Conservation (phyloP, 2,888 invertebrate genomes). For the Brachyopa scutellaris region DNA sequence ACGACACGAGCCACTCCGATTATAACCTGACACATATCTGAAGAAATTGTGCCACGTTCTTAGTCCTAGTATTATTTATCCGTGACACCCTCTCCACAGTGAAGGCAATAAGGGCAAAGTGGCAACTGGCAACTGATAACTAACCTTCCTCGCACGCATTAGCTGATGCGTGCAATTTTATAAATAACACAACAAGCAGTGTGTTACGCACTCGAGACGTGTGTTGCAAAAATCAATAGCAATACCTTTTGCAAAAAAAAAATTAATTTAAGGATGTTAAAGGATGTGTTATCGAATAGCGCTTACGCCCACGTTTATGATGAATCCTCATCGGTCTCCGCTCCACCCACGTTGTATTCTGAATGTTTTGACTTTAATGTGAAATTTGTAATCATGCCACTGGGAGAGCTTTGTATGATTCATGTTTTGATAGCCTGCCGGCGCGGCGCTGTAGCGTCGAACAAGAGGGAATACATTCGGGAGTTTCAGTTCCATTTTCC, state of each 20-base stretch:
- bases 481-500: not conserved
- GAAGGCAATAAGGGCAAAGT: not conserved
- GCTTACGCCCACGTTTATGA: constrained; percentile 9
- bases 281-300: constrained; percentile 36
- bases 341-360: not conserved
- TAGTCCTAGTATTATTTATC: constrained; percentile 4
- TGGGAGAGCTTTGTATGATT: constrained; percentile 4
- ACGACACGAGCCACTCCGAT: not conserved
- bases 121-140: not conserved
- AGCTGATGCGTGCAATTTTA: constrained; percentile 37
- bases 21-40: constrained; percentile 21
- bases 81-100: constrained; percentile 8
- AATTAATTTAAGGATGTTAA: constrained; percentile 33
- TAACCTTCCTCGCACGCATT: constrained; percentile 14
- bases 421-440: constrained; percentile 5
- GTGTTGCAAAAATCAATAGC: constrained; percentile 38
- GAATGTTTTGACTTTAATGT: constrained; percentile 23
- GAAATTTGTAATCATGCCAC: constrained; percentile 21
- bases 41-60: constrained; percentile 10
- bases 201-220: not conserved
- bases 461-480: not conserved
- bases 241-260: constrained; percentile 7
- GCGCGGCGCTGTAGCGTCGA: too few species aligned
- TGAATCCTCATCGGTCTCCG: not conserved
- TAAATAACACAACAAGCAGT: constrained; percentile 17